A percentile compares a stretch with the other conserved stretches of the same genome.
Conservation (phyloP, 2,888 invertebrate genomes). For the Abscondita cerata region DNA sequence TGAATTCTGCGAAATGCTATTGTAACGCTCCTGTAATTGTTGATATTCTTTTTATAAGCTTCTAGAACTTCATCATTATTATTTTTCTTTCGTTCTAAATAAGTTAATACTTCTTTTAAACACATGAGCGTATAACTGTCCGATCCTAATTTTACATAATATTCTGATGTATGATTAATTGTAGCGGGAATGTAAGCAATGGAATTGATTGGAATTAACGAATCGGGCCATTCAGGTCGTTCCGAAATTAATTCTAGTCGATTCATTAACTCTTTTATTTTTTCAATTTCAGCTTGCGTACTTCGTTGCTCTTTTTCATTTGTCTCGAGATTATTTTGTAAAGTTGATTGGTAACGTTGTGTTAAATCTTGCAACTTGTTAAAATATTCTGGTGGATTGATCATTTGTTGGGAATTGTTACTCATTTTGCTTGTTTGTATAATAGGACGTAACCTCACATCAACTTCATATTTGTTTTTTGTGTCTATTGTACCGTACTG, state of each 20-base stretch:
- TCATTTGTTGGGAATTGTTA: not conserved
- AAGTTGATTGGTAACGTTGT: constrained; percentile 2
- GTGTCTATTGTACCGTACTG: no score
- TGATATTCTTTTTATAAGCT: constrained; percentile 5
- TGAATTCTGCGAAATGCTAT: not conserved
- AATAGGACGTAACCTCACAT: no score
- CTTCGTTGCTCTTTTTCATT: constrained; percentile 18
- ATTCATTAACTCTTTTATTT: constrained; percentile 9
- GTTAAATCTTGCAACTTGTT: constrained; percentile 9
- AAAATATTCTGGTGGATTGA: not conserved
- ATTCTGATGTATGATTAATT: constrained; percentile 26
- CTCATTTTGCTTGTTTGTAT: no score
- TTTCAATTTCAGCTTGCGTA: constrained; percentile 14
- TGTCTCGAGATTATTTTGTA: constrained; percentile 9
- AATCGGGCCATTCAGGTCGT: constrained; percentile 28
- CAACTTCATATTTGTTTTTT: no score
- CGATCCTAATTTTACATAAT: constrained; percentile 21
- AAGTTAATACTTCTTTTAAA: constrained; percentile 20
- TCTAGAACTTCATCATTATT: constrained; percentile 1
- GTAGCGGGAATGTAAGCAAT: constrained; percentile 24
- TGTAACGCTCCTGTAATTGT: constrained; percentile 18
- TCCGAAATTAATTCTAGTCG: constrained; percentile 12
- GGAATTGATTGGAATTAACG: constrained; percentile 23
- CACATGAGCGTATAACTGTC: constrained; percentile 19
- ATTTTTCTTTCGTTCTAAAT: constrained; percentile 20